phyloP scores from a whole-genome alignment of 1,140 invertebrate genomes.

The Mizuhopecten yessoensis region DNA sequence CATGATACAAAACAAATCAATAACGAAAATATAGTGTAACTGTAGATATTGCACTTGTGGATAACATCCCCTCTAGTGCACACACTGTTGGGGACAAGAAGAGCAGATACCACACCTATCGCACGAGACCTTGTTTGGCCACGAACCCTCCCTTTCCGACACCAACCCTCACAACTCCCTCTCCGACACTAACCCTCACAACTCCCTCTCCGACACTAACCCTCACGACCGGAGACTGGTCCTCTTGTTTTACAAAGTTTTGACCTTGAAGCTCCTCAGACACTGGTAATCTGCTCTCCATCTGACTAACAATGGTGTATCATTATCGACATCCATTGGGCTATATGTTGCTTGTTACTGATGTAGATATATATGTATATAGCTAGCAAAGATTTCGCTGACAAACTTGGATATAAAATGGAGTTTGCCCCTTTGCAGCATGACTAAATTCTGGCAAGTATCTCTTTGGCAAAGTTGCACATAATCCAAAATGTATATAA shows the following conservation, averaged over 20 bases:
- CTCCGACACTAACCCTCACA: too few relatives aligned
- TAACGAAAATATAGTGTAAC: slow-evolving; percentile 52
- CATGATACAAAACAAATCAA: slow-evolving; percentile 47
- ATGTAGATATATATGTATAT: neutral
- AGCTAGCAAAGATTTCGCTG: neutral
- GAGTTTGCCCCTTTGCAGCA: slow-evolving; percentile 40
- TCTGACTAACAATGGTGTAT: slow-evolving; percentile 17
- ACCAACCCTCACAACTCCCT: neutral
- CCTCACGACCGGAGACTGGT: neutral
- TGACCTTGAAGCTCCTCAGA: neutral
- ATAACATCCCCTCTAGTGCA: neutral
- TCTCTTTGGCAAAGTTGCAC: slow-evolving; percentile 46
- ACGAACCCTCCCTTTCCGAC: neutral
- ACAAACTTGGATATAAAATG: slow-evolving; percentile 12
- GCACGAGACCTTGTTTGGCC: neutral
- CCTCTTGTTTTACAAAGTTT: neutral
- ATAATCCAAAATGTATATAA: slow-evolving; percentile 36
- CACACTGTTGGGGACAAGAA: neutral
- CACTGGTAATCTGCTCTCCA: slow-evolving; percentile 3
- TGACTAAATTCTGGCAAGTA: slow-evolving; percentile 44
- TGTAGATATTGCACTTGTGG: slow-evolving; percentile 55
- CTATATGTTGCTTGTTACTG: neutral
- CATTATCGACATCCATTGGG: neutral
- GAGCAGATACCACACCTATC: slow-evolving; percentile 7
- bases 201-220: neutral